Evolutionary conservation across 2,888 invertebrate species (phyloP).

Genomic region (Blera fallax): DNA sequence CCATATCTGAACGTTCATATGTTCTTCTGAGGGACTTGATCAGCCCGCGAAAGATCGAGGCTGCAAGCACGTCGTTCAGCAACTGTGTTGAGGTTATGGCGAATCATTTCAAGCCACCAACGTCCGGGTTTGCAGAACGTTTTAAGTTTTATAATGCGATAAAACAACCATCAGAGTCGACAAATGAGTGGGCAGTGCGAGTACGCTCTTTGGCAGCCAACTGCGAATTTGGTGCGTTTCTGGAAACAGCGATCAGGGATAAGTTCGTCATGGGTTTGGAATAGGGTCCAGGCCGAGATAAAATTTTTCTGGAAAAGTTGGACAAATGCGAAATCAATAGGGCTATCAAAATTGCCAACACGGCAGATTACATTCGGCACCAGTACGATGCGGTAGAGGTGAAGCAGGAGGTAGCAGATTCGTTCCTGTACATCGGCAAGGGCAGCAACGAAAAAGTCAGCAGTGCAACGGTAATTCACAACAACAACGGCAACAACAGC

Average conservation of each 20-base stretch:
- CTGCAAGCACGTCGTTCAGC: too few relatives aligned
- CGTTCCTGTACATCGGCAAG: conserved; percentile 1
- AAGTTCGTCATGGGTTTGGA: conserved; percentile 56
- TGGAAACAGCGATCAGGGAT: conserved; percentile 27
- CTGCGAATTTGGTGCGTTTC: conserved; percentile 19
- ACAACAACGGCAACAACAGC: conserved; percentile 15
- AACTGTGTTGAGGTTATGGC: too few relatives aligned
- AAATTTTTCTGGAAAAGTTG: conserved; percentile 55
- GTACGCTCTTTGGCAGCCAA: conserved; percentile 56
- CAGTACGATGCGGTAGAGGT: too few relatives aligned
- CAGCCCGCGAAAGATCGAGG: too few relatives aligned
- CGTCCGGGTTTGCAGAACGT: conserved; percentile 67
- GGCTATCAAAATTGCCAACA: conserved; percentile 38
- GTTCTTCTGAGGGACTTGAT: too few relatives aligned
- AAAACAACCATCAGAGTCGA: conserved; percentile 42
- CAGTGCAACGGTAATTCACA: neutral
- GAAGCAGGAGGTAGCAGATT: too few relatives aligned
- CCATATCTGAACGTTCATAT: too few relatives aligned
- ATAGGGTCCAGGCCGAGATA: conserved; percentile 58
- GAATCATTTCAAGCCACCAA: conserved; percentile 66
- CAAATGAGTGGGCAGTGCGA: conserved; percentile 68
- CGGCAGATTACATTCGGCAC: conserved; percentile 27
- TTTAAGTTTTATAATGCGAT: conserved; percentile 65
- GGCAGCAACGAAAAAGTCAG: neutral
- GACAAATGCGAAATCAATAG: conserved; percentile 11